These are phyloP conservation scores for Phalacrocorax brasilianus DNA, from an alignment of 2,113 vertebrate genomes.

Conservation along the genomic window DNA sequence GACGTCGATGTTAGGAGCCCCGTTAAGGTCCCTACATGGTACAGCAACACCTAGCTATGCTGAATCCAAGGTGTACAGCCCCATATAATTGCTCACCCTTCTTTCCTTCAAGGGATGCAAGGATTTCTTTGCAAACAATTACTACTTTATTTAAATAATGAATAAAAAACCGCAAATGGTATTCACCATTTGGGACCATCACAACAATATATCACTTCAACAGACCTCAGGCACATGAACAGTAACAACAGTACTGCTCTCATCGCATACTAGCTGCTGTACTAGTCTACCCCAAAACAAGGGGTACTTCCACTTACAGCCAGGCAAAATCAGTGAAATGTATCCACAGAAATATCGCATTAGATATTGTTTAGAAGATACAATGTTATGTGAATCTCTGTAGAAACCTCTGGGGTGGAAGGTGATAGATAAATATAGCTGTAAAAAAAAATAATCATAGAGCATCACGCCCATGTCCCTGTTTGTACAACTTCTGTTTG, in stretches of 20 bases:
- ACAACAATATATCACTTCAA: not conserved
- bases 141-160: not conserved
- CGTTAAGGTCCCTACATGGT: rapidly evolving
- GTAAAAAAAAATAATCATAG: not conserved
- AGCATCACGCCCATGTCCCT: not conserved
- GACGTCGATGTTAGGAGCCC: not conserved
- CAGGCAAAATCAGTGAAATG: not conserved
- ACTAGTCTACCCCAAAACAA: not conserved
- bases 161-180: not conserved
- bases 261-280: not conserved
- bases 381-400: not conserved
- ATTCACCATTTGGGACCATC: not conserved
- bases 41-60: not conserved
- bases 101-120: not conserved
- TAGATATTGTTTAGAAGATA: not conserved
- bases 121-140: not conserved
- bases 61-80: not conserved
- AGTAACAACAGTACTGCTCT: not conserved
- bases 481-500: not conserved
- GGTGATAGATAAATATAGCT: not conserved
- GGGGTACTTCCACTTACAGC: not conserved
- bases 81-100: not conserved
- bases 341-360: not conserved
- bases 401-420: not conserved
- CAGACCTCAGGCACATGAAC: not conserved